Evolutionary conservation across 2,888 invertebrate species (phyloP).

Genomic region (Heteromurus nitidus): DNA sequence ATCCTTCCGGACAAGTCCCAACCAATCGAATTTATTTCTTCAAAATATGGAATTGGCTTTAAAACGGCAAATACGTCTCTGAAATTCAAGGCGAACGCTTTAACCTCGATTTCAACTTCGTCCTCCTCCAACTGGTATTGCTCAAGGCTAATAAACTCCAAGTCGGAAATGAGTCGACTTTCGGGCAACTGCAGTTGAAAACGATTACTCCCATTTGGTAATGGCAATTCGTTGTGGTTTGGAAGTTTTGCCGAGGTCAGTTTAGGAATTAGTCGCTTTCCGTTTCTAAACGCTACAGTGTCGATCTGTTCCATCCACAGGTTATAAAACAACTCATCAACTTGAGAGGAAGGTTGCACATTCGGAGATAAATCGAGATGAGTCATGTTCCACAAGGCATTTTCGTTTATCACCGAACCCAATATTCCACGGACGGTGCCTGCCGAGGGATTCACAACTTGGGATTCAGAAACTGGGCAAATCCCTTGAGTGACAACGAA

Average conservation of each 20-base stretch:
- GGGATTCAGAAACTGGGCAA: not conserved
- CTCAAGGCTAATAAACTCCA: conserved; percentile 9
- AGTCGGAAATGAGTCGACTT: conserved; percentile 25
- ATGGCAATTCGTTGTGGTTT: not conserved
- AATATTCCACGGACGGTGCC: conserved; percentile 37
- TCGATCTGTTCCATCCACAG: conserved; percentile 26
- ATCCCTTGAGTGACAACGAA: conserved; percentile 44
- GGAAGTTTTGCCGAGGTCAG: conserved; percentile 26
- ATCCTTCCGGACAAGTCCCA: conserved; percentile 83
- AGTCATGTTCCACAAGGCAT: conserved; percentile 1
- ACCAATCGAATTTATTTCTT: conserved; percentile 76
- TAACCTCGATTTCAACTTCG: conserved; percentile 39
- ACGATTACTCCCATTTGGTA: conserved; percentile 1
- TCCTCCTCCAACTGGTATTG: not conserved
- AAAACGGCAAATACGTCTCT: conserved; percentile 57
- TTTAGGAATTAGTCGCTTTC: conserved; percentile 15
- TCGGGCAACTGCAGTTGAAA: conserved; percentile 42
- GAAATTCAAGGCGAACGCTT: conserved; percentile 41
- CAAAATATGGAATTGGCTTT: conserved; percentile 29
- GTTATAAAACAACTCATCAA: conserved; percentile 37
- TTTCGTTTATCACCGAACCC: conserved; percentile 36
- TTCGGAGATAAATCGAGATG: conserved; percentile 47
- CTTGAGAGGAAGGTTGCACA: not conserved
- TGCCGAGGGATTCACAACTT: conserved; percentile 16
- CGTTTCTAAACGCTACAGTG: conserved; percentile 29